phyloP scores from a whole-genome alignment of 2,113 vertebrate species.

The Grammomys surdaster region DNA sequence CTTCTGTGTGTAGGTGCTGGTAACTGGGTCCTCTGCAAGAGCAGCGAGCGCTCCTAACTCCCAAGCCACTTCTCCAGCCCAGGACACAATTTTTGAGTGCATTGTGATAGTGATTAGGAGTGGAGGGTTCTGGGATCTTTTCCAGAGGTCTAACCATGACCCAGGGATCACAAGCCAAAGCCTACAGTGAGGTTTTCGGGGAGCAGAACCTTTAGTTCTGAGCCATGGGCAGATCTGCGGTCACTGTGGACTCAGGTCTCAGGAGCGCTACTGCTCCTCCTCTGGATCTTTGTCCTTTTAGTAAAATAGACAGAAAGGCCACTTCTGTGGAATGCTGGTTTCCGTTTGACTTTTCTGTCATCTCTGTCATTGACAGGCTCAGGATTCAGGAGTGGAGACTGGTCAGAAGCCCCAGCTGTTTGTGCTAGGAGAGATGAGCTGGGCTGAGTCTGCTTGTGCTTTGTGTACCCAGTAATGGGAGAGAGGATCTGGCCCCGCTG shows the following conservation, averaged over 20 bases:
- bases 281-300: background rate
- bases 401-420: background rate
- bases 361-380: background rate
- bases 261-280: background rate
- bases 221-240: background rate
- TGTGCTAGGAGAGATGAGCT: background rate
- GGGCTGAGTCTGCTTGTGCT: fast-evolving
- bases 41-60: background rate
- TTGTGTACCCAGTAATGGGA: background rate
- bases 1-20: background rate
- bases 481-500: too few relatives aligned
- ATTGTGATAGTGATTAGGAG: background rate
- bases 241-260: background rate
- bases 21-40: background rate
- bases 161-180: background rate
- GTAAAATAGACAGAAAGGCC: background rate
- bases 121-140: fast-evolving
- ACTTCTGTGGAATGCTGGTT: background rate
- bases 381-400: background rate
- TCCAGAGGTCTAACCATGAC: background rate
- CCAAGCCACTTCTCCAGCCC: background rate
- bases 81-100: background rate
- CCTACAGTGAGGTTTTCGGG: too few relatives aligned
- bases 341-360: background rate
- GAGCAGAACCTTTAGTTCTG: background rate